Percentiles rank a stretch among this genome's conserved stretches.
Conservation (phyloP, 2,797 vertebrate species). For the Eremophila alpestris region DNA sequence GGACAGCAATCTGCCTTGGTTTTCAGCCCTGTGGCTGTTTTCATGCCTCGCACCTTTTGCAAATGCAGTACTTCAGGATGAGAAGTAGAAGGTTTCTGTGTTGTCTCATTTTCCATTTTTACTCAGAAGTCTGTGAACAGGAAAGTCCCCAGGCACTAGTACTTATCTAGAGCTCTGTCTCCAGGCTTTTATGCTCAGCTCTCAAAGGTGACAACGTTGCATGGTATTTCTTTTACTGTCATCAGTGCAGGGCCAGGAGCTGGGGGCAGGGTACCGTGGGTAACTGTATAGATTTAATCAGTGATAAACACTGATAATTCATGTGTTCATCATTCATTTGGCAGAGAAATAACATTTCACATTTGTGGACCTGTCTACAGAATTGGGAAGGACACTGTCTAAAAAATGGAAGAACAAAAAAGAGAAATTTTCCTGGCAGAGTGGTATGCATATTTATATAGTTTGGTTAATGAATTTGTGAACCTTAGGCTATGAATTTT, state of each 20-base stretch:
- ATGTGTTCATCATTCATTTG: not conserved
- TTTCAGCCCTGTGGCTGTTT: not conserved
- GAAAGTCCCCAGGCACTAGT: not conserved
- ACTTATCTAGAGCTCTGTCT: not conserved
- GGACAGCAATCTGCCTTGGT: not conserved
- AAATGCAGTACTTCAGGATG: not conserved
- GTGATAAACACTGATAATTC: constrained; percentile 26
- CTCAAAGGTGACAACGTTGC: not conserved
- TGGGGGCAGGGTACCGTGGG: fast-evolving
- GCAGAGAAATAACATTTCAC: not conserved
- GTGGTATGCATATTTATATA: not conserved
- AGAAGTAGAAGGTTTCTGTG: not conserved
- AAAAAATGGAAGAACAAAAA: not conserved
- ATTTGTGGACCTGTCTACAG: not conserved
- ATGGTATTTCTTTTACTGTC: not conserved
- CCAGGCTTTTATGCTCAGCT: not conserved
- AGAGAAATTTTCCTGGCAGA: not conserved
- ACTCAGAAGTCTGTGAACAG: not conserved
- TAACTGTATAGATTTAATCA: constrained; percentile 30
- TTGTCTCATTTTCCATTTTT: not conserved
- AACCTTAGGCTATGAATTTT: constrained; percentile 38
- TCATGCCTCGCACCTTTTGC: not conserved
- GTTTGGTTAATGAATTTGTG: constrained; percentile 45
- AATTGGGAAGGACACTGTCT: constrained; percentile 16
- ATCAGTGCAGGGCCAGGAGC: not conserved